Evolutionary conservation across 2,888 invertebrate species (phyloP), one percentile per base, ranked within the genome.

Genomic region (Gortyna flavago): DNA sequence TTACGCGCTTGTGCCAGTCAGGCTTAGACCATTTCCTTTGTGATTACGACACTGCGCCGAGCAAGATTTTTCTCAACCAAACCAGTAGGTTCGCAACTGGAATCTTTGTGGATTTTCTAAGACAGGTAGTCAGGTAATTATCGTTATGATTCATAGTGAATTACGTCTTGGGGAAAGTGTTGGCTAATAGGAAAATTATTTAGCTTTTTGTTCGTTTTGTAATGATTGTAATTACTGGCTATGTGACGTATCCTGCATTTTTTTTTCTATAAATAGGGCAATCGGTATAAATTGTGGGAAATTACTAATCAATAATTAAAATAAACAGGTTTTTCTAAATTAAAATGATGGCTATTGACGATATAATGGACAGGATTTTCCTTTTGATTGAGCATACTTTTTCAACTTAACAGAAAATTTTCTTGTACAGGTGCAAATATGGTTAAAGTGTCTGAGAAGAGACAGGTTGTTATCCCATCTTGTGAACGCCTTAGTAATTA

Each of bases 1-100:
- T 93, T 93, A 93, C 94, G 93, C 91, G 91, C 88, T 93, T 92
- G 90, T 92, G 91, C 91, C 92, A 93, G 83, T 77, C 75, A 81
- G 73, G 87, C 88, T 87, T 86, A 88, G 82, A 87, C 87, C 89
- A 90, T 90, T 93, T 92, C 94, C 93, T 92, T 90, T 87, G 88
- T 88, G 85, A 90, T 95, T 95, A 93, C 92, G 91, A 89, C 88
- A 92, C 88, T 84, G 54, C 80, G 76, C 77, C 67, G 35, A 88
- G 89, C 92, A 81, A 91, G 91, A 91, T 93, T 93, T 93, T 94
- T 94, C 93, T 92, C 80, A 85, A 85, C 85, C 76, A 87, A 92
- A 92, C 92, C 91, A 86, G 91, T 91, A 84, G 21, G 72, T 79
- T 78, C n/a, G 81, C 88, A 77, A 87, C 91, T 89, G 82, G 89